A percentile compares a stretch with the other conserved stretches of the same genome.
Evolutionary conservation across 1,140 invertebrate genomes (phyloP).

Genomic region (Pararge aegeria): DNA sequence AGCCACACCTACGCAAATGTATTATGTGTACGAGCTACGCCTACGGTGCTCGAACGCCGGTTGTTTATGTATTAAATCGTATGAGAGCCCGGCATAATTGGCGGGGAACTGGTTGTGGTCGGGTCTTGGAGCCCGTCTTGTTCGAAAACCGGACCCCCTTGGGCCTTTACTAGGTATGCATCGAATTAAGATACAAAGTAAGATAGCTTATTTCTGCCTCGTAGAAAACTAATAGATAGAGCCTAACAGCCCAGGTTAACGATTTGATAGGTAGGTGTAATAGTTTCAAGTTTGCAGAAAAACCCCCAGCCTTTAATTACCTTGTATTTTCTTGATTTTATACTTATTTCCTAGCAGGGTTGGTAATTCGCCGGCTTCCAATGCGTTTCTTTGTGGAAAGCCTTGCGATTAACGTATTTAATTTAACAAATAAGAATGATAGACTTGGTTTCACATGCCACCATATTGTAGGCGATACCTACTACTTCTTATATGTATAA

Average conservation of each 20-base stretch:
- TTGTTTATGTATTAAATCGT: conserved; percentile 51
- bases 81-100: conserved; percentile 51
- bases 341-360: too few relatives aligned
- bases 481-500: too few relatives aligned
- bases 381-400: too few relatives aligned
- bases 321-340: too few relatives aligned
- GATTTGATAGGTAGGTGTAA: not conserved
- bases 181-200: conserved; percentile 33
- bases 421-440: too few relatives aligned
- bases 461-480: too few relatives aligned
- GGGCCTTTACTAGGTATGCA: conserved; percentile 23
- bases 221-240: conserved; percentile 19
- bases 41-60: conserved; percentile 39
- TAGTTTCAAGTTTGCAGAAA: too few relatives aligned
- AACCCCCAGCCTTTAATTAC: too few relatives aligned
- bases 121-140: conserved; percentile 27
- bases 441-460: too few relatives aligned
- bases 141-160: conserved; percentile 43
- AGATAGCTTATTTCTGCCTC: conserved; percentile 10
- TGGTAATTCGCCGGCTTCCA: too few relatives aligned
- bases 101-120: conserved; percentile 51
- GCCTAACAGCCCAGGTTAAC: not conserved
- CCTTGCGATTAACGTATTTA: too few relatives aligned
- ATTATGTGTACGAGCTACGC: conserved; percentile 23
- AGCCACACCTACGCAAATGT: conserved; percentile 22